These are phyloP conservation scores for Cataglyphis albicans DNA, from an alignment of 2,888 invertebrate genomes.

Conservation along the genomic window DNA sequence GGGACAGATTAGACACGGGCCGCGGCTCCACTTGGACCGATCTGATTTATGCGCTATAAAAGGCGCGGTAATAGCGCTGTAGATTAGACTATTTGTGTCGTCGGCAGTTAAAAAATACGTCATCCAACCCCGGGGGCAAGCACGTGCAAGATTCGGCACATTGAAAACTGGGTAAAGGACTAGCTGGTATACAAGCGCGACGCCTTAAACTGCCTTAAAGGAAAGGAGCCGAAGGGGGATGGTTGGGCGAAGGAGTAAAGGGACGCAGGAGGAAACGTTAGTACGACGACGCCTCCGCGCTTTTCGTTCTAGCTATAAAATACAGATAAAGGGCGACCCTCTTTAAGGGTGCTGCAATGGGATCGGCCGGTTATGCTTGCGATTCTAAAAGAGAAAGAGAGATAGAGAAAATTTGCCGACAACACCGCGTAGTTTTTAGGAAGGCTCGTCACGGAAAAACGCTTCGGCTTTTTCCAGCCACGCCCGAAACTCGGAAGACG, in stretches of 20 bases:
- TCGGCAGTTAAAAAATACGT: constrained; percentile 81
- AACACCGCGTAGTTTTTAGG: constrained; percentile 47
- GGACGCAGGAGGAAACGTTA: constrained; percentile 21
- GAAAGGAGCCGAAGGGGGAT: background rate
- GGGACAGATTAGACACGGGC: constrained; percentile 73
- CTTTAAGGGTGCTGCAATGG: constrained; percentile 72
- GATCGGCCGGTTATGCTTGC: constrained; percentile 64
- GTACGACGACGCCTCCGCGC: constrained; percentile 40
- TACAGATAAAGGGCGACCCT: constrained; percentile 77
- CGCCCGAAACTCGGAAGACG: background rate
- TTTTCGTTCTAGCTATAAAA: constrained; percentile 74
- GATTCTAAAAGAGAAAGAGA: constrained; percentile 24
- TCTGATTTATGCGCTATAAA: constrained; percentile 81
- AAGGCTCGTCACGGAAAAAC: constrained; percentile 49
- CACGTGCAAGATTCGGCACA: constrained; percentile 48
- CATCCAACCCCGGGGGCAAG: constrained; percentile 62
- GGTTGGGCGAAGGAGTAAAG: background rate
- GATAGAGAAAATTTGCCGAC: constrained; percentile 8
- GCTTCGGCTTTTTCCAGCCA: background rate
- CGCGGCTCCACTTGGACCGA: constrained; percentile 69
- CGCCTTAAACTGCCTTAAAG: background rate
- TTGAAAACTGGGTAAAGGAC: constrained; percentile 33
- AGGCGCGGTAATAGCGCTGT: constrained; percentile 77
- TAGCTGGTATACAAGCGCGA: background rate
- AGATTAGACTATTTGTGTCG: constrained; percentile 81